Conservation (phyloP, 2,797 vertebrate species). For the Leuciscus waleckii region DNA sequence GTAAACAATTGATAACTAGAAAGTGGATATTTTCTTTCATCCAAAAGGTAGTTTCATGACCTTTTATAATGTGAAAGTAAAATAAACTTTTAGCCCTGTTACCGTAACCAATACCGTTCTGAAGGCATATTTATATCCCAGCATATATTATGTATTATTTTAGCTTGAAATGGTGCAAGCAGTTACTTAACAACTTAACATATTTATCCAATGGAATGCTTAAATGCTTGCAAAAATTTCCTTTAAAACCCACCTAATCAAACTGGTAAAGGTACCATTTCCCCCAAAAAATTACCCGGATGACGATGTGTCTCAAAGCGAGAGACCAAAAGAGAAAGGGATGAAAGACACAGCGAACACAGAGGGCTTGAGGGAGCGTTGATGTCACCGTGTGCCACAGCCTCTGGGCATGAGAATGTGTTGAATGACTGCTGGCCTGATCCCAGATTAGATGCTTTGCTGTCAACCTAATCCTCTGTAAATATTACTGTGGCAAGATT, state of each 20-base stretch:
- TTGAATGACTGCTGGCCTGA: conserved; percentile 52
- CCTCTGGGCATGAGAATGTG: conserved; percentile 52
- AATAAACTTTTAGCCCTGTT: neutral
- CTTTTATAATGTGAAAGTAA: neutral
- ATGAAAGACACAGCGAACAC: conserved; percentile 31
- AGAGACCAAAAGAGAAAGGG: conserved; percentile 47
- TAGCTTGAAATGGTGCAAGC: neutral
- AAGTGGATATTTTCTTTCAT: neutral
- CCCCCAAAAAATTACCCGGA: neutral
- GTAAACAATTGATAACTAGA: neutral
- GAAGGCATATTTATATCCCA: neutral
- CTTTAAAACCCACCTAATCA: neutral
- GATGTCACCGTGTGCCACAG: conserved; percentile 46
- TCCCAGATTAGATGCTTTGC: conserved; percentile 68
- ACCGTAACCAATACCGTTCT: neutral
- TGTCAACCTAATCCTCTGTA: conserved; percentile 77
- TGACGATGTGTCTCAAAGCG: conserved; percentile 19
- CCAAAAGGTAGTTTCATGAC: neutral
- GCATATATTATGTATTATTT: neutral
- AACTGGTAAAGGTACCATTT: neutral
- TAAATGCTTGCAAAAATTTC: neutral
- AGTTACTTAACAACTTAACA: neutral
- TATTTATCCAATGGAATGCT: neutral
- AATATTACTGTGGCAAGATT: conserved; percentile 60
- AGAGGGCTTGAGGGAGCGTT: conserved; percentile 34